These are phyloP conservation scores for Catocala fraxini DNA, from an alignment of 2,888 invertebrate species.

Conservation along the genomic window DNA sequence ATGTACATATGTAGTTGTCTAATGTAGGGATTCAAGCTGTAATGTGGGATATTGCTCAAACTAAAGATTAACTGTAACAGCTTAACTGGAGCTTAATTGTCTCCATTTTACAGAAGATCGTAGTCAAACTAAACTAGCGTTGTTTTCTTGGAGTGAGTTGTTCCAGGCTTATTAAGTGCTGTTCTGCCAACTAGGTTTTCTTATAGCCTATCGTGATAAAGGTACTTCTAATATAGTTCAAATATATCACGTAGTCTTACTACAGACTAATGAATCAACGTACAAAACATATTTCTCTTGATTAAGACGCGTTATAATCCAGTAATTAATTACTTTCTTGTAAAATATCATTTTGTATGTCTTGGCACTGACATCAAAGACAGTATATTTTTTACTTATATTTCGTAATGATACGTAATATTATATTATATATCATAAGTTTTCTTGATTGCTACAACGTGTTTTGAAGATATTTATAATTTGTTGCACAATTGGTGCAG, in stretches of 20 bases:
- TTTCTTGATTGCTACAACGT: background rate
- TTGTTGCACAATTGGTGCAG: background rate
- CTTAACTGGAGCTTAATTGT: too few species aligned
- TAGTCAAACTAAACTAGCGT: too few species aligned
- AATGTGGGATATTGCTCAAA: too few species aligned
- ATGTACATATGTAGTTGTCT: too few species aligned
- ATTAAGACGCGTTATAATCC: conserved; percentile 24
- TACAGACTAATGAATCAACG: background rate
- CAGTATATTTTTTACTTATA: conserved; percentile 13
- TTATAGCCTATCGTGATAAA: too few species aligned
- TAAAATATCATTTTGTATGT: conserved; percentile 39
- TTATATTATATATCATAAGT: background rate
- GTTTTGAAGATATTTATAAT: background rate
- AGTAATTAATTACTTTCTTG: conserved; percentile 34
- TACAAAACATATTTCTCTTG: conserved; percentile 11
- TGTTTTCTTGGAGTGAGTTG: too few species aligned
- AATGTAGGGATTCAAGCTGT: too few species aligned
- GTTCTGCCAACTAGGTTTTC: too few species aligned
- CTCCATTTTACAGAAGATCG: too few species aligned
- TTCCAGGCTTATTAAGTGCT: too few species aligned
- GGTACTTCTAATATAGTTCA: too few species aligned
- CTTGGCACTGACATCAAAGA: conserved; percentile 40
- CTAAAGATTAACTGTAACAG: too few species aligned
- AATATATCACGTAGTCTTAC: background rate
- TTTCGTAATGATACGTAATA: conserved; percentile 5